phyloP scores from a whole-genome alignment of 2,888 invertebrate genomes.

The Diplazon laetatorius region DNA sequence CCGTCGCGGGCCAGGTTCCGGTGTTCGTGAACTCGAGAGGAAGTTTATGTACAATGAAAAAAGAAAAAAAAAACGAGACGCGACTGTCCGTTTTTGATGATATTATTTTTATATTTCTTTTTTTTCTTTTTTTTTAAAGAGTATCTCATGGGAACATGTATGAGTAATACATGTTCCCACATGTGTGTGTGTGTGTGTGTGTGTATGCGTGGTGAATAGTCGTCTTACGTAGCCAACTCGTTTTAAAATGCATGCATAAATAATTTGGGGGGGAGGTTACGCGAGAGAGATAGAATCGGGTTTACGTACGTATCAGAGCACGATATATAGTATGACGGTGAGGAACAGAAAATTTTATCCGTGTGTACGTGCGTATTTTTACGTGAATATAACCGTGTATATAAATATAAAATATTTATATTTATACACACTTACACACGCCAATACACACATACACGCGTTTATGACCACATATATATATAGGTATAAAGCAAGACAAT shows the following conservation, averaged over 20 bases:
- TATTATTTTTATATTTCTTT: conserved; percentile 6
- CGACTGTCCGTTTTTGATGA: conserved; percentile 1
- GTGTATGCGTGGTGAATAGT: not conserved
- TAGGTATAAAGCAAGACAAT: too few relatives aligned
- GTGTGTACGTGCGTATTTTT: not conserved
- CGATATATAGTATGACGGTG: too few relatives aligned
- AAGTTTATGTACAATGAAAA: too few relatives aligned
- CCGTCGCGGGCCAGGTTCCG: conserved; percentile 50
- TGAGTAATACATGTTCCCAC: conserved; percentile 17
- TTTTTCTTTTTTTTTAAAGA: too few relatives aligned
- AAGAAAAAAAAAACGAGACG: conserved; percentile 58
- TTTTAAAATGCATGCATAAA: conserved; percentile 65
- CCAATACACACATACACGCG: too few relatives aligned
- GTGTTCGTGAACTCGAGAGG: conserved; percentile 67
- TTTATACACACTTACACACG: too few relatives aligned
- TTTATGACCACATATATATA: too few relatives aligned
- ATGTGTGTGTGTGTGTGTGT: not conserved
- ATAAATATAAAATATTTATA: too few relatives aligned
- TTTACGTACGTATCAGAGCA: not conserved
- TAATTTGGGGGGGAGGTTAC: conserved; percentile 58
- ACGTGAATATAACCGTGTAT: not conserved
- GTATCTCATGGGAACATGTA: conserved; percentile 18
- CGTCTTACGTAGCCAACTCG: conserved; percentile 36
- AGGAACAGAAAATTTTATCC: not conserved
- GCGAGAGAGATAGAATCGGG: conserved; percentile 30